Percentiles rank a stretch among this genome's conserved stretches.
Evolutionary conservation across 92 coral and sea anemone species (phyloP).

Genomic region (Virgularia gustaviana): DNA sequence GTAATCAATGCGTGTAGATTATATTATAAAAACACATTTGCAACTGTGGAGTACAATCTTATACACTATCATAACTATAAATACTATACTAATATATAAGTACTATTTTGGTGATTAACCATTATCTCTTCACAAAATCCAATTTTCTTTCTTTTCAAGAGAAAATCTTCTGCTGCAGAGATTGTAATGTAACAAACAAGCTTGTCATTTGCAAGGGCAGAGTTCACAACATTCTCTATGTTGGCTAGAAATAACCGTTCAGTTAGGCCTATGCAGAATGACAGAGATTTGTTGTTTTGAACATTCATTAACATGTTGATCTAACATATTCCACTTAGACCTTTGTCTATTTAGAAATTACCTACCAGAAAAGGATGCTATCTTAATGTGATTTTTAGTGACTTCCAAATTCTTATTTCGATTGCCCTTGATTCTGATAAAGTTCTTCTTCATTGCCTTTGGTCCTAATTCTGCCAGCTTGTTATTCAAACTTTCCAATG

Average conservation of each 20-base stretch:
- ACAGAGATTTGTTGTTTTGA: slow-evolving; percentile 11
- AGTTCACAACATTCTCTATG: background rate
- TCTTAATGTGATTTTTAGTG: slow-evolving; percentile 11
- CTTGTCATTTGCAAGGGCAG: slow-evolving; percentile 1
- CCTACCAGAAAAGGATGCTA: slow-evolving; percentile 6
- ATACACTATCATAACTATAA: background rate
- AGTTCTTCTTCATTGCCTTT: slow-evolving; percentile 4
- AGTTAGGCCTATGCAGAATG: slow-evolving; percentile 12
- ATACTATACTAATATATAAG: background rate
- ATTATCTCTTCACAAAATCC: slow-evolving; percentile 6
- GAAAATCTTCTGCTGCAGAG: background rate
- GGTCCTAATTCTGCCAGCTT: slow-evolving; percentile 18
- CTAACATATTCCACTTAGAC: background rate
- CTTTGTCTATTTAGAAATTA: background rate
- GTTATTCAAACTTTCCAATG: background rate
- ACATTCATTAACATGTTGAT: background rate
- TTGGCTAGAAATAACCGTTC: slow-evolving; percentile 3
- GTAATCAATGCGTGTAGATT: too few relatives aligned
- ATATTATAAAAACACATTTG: background rate
- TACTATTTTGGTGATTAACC: background rate
- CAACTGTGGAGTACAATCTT: background rate
- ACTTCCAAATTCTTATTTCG: slow-evolving; percentile 11
- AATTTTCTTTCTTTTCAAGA: background rate
- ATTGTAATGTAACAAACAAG: background rate
- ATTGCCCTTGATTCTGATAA: background rate